Evolutionary conservation across 2,888 invertebrate species (phyloP), one percentile per base, ranked within the genome.

Genomic region (Rosalia funebris): DNA sequence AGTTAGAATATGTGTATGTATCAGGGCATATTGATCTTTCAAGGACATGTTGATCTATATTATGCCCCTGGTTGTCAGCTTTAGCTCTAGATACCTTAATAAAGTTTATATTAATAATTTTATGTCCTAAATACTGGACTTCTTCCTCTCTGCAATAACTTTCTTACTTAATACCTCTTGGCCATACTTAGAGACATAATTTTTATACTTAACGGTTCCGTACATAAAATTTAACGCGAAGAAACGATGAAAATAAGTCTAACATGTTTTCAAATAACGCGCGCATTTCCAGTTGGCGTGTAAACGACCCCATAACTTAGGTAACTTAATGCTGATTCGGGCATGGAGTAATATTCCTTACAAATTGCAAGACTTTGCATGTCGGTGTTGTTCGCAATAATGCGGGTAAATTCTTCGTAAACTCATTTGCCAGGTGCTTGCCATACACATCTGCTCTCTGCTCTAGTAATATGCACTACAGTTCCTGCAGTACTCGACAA

Each of bases 371-470:
- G 11, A 34, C 10, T 25, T 25, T 34, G 34, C 34, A 34, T n/a
- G 34, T 34, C 34, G 34, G 11, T 34, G 34, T 5, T 34, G 34
- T 11, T 34, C 10, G 34, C 11, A 34, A 34, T 34, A 34, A 42
- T 19, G 37, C 48, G 16, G 48, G 48, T 16, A 12, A 11, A 37
- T 48, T 48, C 37, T 17, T 19, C 17, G 16, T 11, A 37, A 37
- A 48, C 48, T 37, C 20, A n/a, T 20, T 37, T 20, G 7, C 12
- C 19, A 36, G 12, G 48, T 48, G 37, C 19, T 37, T 20, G 36
- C 19, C 48, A 48, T 48, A 20, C 36, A 14, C 48, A 37, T 36
- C 48, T 48, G 48, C 36, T 34, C 34, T 25, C 7, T 25, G 25
- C 25, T 25, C 3, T 7, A 3, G 25, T 25, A 25, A 25, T 25